phyloP scores from a whole-genome alignment of 2,113 vertebrate genomes.

The Myocastor coypus region DNA sequence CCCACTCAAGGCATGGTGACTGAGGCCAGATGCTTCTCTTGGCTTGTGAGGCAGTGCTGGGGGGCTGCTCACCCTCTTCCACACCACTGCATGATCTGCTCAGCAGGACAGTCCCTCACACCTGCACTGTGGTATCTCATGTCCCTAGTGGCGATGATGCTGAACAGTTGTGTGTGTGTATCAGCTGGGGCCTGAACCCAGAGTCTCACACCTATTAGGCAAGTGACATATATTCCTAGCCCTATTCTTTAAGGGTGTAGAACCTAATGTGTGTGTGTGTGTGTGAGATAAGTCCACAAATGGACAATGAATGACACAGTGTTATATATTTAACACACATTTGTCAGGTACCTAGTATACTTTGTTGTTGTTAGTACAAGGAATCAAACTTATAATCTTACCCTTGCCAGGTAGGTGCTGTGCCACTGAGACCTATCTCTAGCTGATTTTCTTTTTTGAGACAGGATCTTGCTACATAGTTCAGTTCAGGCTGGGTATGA shows the following conservation, averaged over 20 bases:
- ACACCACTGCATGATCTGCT: background rate
- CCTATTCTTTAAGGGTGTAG: background rate
- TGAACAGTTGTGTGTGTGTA: background rate
- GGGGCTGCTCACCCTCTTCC: background rate
- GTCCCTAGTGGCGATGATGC: background rate
- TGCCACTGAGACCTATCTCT: too few species aligned
- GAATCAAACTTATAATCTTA: too few species aligned
- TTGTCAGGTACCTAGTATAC: background rate
- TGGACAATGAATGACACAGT: background rate
- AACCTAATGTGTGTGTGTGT: background rate
- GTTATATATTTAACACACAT: background rate
- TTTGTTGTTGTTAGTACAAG: too few species aligned
- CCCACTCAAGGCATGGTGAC: background rate
- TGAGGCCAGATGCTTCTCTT: background rate
- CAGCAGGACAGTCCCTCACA: background rate
- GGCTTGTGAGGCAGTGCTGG: background rate
- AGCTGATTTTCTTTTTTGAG: too few species aligned
- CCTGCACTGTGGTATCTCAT: background rate
- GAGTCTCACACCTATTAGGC: background rate
- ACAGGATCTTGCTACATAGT: too few species aligned
- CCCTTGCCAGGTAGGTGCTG: too few species aligned
- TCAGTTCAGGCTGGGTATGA: background rate
- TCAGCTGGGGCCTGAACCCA: background rate
- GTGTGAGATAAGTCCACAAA: background rate
- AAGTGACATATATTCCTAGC: background rate